Base-by-base conservation (phyloP, 2,888 invertebrate genomes). In the Achlya flavicornis region DNA sequence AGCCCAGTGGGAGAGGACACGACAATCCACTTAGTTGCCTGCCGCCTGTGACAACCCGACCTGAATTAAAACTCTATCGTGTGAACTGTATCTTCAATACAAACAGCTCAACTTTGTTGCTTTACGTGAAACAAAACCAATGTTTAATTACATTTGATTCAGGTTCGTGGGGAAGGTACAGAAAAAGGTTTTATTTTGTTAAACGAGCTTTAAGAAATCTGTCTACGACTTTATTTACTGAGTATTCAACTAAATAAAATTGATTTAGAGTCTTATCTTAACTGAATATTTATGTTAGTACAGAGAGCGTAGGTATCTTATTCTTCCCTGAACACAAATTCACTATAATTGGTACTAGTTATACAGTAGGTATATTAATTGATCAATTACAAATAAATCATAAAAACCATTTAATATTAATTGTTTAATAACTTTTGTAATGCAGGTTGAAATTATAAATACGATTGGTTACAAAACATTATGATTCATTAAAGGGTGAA, bases 21-120 rank as follows among this genome's bases (percentile, higher is more conserved):
- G 87, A 82, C 81, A 83, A 84, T 77, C 85, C 87, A 88, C 85
- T 88, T 87, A 86, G 85, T 77, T 65, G 71, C 73, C 68, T 64
- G 74, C 69, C 64, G 68, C 73, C 68, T 72, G 79, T 77, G 79
- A 82, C 84, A 81, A 73, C 71, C 73, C 67, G 71, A 66, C 75
- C 73, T 81, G 80, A 87, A 83, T 81, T 83, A 82, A 76, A 72
- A 74, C 72, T 72, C 53, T 64, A 61, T 58, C 58, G 14, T 14
- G 58, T 43, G 46, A 64, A 64, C 53, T 46, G 48, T 60, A 64
- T 62, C 62, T 61, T 58, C 35, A 62, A 66, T 66, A 74, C 76
- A 70, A 70, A 75, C 67, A 71, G 69, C 68, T 74, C 77, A 79
- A 77, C 75, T 81, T 78, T 73, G 75, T 74, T 68, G 71, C 73